A percentile compares a stretch with the other conserved stretches of the same genome.
phyloP scores from a whole-genome alignment of 2,797 vertebrate species.

The Luscinia megarhynchos region DNA sequence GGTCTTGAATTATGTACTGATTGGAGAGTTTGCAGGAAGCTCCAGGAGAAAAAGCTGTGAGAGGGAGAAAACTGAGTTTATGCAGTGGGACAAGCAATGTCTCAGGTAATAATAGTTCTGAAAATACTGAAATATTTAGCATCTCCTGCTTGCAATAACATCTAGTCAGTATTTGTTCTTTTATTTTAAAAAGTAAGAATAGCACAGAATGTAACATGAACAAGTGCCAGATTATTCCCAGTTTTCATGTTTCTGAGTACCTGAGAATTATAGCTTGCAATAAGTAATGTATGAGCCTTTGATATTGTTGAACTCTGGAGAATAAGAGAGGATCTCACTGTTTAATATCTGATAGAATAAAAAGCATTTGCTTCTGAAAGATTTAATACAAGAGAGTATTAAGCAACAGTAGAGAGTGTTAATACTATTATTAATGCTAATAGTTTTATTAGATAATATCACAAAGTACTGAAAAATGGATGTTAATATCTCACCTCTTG shows the following conservation, averaged over 20 bases:
- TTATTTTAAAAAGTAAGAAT: constrained; percentile 43
- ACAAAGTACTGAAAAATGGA: neutral
- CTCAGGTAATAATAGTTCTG: constrained; percentile 19
- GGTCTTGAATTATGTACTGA: constrained; percentile 64
- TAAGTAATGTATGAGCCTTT: constrained; percentile 55
- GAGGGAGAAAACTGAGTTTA: constrained; percentile 30
- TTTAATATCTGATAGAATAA: constrained; percentile 58
- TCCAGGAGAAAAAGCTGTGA: constrained; percentile 46
- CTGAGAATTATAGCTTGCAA: constrained; percentile 46
- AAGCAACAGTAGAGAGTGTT: neutral
- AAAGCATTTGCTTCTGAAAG: constrained; percentile 51
- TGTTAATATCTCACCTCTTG: neutral
- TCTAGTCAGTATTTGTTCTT: constrained; percentile 2
- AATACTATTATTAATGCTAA: neutral
- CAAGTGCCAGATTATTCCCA: constrained; percentile 40
- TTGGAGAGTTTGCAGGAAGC: constrained; percentile 68
- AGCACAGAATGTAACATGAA: constrained; percentile 31
- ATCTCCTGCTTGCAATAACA: constrained; percentile 36
- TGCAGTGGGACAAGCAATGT: constrained; percentile 5
- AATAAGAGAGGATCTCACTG: constrained; percentile 38
- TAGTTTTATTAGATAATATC: neutral
- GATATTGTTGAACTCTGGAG: constrained; percentile 50
- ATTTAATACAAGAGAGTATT: neutral
- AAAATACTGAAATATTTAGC: constrained; percentile 3
- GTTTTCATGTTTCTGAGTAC: constrained; percentile 43